These are phyloP conservation scores for Cheilosia vulpina DNA, from an alignment of 2,888 invertebrate genomes.

Conservation along the genomic window DNA sequence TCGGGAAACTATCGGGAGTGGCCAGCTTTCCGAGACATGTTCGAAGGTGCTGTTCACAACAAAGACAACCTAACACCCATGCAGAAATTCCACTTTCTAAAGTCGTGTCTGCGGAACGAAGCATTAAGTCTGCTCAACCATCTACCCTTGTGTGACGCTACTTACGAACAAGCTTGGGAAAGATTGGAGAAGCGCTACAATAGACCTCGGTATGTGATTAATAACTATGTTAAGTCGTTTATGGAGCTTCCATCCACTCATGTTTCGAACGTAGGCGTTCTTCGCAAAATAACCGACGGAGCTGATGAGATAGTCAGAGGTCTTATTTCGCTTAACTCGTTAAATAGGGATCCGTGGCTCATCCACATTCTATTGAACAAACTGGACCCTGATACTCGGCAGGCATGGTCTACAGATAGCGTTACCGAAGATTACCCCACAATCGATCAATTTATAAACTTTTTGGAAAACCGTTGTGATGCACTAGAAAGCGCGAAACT, in stretches of 20 bases:
- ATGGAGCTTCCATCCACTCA: slow-evolving; percentile 6
- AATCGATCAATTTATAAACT: not conserved
- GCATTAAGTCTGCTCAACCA: not conserved
- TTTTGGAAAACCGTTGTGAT: too few relatives aligned
- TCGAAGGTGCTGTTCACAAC: not conserved
- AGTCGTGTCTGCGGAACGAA: too few relatives aligned
- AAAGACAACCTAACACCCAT: not conserved
- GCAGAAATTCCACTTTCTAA: not conserved
- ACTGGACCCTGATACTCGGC: slow-evolving; percentile 2
- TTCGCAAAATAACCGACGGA: not conserved
- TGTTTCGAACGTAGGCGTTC: not conserved
- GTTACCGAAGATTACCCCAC: slow-evolving; percentile 14
- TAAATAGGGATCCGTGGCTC: too few relatives aligned
- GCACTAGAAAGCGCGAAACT: too few relatives aligned
- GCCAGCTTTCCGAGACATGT: slow-evolving; percentile 17
- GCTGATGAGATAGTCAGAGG: too few relatives aligned
- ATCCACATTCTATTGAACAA: not conserved
- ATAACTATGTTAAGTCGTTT: slow-evolving; percentile 3
- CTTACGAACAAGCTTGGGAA: not conserved
- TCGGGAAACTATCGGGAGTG: not conserved
- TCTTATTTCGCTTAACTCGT: too few relatives aligned
- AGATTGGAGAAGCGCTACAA: slow-evolving; percentile 1
- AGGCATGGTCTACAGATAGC: not conserved
- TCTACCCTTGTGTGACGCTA: not conserved
- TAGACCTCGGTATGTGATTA: slow-evolving; percentile 11